Evolutionary conservation across 2,797 vertebrate genomes (phyloP).

Genomic region (Sciaenops ocellatus): DNA sequence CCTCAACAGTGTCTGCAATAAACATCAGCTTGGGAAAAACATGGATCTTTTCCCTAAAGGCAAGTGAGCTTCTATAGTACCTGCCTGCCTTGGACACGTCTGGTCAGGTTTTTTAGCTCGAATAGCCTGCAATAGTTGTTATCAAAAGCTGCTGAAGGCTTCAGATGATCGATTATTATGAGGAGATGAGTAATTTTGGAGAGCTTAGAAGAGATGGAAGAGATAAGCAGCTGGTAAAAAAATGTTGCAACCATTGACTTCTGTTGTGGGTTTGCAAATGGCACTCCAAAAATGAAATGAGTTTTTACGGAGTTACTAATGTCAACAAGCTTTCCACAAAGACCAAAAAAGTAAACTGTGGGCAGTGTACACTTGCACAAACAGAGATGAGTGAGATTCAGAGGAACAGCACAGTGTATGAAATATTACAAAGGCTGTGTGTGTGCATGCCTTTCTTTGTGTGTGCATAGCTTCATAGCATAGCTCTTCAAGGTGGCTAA

Average conservation of each 20-base stretch:
- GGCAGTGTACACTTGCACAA: conserved; percentile 38
- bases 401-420: conserved; percentile 27
- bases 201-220: conserved; percentile 32
- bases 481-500: conserved; percentile 42
- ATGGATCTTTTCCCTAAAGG: conserved; percentile 42
- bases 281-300: conserved; percentile 26
- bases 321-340: conserved; percentile 55
- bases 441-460: conserved; percentile 11
- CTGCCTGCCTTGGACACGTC: conserved; percentile 61
- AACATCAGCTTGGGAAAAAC: conserved; percentile 54
- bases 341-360: conserved; percentile 22
- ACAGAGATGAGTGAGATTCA: conserved; percentile 60
- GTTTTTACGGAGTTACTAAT: conserved; percentile 45
- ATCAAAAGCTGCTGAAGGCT: conserved; percentile 73
- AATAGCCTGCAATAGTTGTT: conserved; percentile 58
- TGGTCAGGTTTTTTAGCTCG: conserved; percentile 66
- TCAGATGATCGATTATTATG: conserved; percentile 64
- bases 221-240: conserved; percentile 60
- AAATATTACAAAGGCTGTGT: conserved; percentile 35
- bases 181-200: conserved; percentile 63
- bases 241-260: conserved; percentile 54
- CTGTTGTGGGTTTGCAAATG: conserved; percentile 43
- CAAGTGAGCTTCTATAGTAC: conserved; percentile 45
- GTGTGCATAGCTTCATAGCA: conserved; percentile 6
- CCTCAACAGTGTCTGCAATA: conserved; percentile 56